Evolutionary conservation across 2,113 vertebrate genomes (phyloP).

Genomic region (Leucopsar rothschildi): DNA sequence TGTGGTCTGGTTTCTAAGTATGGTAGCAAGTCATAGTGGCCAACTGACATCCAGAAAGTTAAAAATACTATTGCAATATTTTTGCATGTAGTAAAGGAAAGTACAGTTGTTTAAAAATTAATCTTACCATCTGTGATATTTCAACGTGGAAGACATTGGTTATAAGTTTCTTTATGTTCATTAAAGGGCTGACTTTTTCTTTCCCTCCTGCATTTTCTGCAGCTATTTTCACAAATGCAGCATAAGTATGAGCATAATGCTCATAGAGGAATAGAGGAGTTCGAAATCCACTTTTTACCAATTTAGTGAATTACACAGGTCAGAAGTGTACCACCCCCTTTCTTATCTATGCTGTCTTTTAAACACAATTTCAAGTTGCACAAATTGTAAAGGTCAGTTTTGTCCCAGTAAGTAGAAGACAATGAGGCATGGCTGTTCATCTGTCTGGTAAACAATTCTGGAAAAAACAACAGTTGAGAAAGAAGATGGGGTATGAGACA

Average conservation of each 20-base stretch:
- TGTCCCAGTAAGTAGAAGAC: neutral
- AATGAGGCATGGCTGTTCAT: neutral
- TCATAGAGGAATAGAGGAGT: neutral
- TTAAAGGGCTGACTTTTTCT: neutral
- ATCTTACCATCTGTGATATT: neutral
- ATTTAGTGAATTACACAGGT: neutral
- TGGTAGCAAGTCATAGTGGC: slow-evolving; percentile 47
- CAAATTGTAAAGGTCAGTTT: neutral
- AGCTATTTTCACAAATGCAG: neutral
- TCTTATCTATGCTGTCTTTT: neutral
- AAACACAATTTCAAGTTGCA: neutral
- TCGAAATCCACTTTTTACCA: neutral
- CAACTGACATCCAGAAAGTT: slow-evolving; percentile 34
- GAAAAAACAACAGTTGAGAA: neutral
- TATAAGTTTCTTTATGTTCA: neutral
- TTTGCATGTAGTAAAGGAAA: slow-evolving; percentile 22
- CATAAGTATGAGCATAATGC: neutral
- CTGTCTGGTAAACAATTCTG: neutral
- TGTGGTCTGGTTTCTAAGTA: slow-evolving; percentile 39
- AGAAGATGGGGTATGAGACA: neutral
- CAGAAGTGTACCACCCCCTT: neutral
- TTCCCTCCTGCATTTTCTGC: neutral
- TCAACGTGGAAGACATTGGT: neutral
- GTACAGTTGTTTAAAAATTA: neutral
- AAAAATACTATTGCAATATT: slow-evolving; percentile 27